Evolutionary conservation across 2,888 invertebrate genomes (phyloP).

Genomic region (Ichneumoninae sp.): DNA sequence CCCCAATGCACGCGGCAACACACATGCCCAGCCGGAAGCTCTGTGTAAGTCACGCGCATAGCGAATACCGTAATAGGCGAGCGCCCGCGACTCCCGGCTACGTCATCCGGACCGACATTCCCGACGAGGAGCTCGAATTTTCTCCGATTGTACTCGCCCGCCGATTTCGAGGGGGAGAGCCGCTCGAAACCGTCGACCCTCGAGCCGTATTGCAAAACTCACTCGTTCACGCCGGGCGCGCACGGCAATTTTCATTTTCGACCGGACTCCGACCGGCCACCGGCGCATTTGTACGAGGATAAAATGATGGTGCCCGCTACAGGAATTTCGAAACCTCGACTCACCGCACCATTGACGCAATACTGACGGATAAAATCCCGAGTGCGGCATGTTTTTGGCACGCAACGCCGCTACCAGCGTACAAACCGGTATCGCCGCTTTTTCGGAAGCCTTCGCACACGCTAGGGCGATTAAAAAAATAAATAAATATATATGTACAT

Average conservation of each 20-base stretch:
- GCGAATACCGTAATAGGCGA: not conserved
- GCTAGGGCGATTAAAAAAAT: not conserved
- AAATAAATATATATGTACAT: not conserved
- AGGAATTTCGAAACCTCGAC: not conserved
- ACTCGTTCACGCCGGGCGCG: conserved; percentile 20
- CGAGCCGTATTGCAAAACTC: conserved; percentile 31
- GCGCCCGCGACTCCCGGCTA: conserved; percentile 15
- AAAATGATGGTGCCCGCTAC: conserved; percentile 7
- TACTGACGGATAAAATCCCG: not conserved
- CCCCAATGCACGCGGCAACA: too few species aligned
- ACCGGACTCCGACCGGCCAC: not conserved
- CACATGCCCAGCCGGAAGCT: too few species aligned
- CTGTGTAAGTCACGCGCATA: too few species aligned
- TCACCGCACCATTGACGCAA: not conserved
- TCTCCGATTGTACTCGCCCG: conserved; percentile 21
- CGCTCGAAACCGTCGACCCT: conserved; percentile 30
- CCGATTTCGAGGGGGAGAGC: not conserved
- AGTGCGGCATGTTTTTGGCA: not conserved
- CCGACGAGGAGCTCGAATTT: conserved; percentile 33
- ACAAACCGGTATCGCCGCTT: not conserved
- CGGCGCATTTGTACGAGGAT: conserved; percentile 17
- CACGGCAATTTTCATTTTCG: conserved; percentile 31
- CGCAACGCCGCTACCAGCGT: not conserved
- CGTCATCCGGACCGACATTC: conserved; percentile 17
- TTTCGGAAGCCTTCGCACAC: not conserved